A percentile compares a stretch with the other conserved stretches of the same genome.
Evolutionary conservation across 2,888 invertebrate genomes (phyloP).

Genomic region (Caenorhabditis sp.): DNA sequence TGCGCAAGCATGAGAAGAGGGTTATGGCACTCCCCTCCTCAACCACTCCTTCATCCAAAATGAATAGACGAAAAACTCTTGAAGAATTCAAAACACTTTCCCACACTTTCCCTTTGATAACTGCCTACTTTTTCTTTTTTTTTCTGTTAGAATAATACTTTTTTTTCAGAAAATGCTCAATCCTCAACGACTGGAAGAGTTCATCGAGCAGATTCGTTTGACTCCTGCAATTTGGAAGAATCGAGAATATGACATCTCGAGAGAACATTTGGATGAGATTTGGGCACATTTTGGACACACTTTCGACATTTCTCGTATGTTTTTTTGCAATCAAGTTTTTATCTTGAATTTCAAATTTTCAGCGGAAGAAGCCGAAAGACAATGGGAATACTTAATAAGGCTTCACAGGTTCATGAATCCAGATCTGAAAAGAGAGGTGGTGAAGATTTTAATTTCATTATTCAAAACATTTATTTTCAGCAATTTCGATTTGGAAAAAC

Average conservation of each 20-base stretch:
- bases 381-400: constrained; percentile 49
- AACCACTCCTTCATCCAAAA: constrained; percentile 37
- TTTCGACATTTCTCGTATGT: constrained; percentile 48
- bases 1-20: constrained; percentile 29
- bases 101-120: constrained; percentile 28
- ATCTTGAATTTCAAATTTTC: neutral
- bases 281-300: constrained; percentile 61
- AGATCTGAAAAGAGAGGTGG: constrained; percentile 9
- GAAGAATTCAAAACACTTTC: constrained; percentile 28
- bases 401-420: constrained; percentile 51
- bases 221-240: constrained; percentile 58
- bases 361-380: constrained; percentile 49
- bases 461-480: constrained; percentile 15
- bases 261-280: constrained; percentile 48
- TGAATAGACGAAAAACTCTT: constrained; percentile 27
- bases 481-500: constrained; percentile 21
- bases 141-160: neutral
- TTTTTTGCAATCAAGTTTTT: constrained; percentile 1
- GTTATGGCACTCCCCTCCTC: constrained; percentile 37
- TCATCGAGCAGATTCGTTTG: constrained; percentile 49
- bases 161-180: constrained; percentile 42
- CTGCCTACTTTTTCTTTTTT: constrained; percentile 4
- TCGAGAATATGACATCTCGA: constrained; percentile 32
- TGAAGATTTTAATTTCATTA: neutral
- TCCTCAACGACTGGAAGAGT: constrained; percentile 37